Base-by-base conservation (phyloP, 2,888 invertebrate genomes). In the Aspidiotus destructor region DNA sequence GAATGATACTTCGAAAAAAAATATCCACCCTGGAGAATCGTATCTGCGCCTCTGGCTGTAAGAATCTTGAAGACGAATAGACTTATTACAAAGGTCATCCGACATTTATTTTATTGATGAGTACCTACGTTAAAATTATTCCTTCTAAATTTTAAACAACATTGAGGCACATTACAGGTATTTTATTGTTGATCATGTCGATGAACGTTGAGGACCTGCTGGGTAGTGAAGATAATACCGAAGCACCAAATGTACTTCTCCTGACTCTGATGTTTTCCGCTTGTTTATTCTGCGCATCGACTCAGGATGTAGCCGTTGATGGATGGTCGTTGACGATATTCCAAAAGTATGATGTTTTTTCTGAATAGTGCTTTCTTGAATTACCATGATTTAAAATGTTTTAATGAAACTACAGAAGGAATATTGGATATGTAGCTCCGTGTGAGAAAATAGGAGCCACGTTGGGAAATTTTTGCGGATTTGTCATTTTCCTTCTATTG, bases 381-480 rank as follows among this genome's bases (percentile, higher is more conserved):
- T 13, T n/a, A 13, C n/a, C 3, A 13, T 48, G 11, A 48, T 3
- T 48, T 48, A 2, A 48, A 11, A n/a, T 13, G 55, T 44, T 15
- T 40, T 16, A 60, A 10, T 60, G 81, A 62, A 76, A 28, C 28
- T 28, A 28, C 28, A 90, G 89, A 73, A 82, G 86, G 74, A 98
- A 99, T 80, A 95, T 99, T 8, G 95, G 93, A 2, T 95, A 98
- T 80, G 98, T 98, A 0, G 98, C 98, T 1, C 98, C 97, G 0
- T 99, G 99, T 76, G 99, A 99, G 76, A 91, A 92, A 73, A 93
- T 98, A 0, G 99, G 99, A 5, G 99, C 99, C 80, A 97, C 97
- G 0, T 91, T 94, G 44, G 98, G 98, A 0, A 97, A 90, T 78
- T 96, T 97, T 76, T 80, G 99, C 1, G 97, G 98, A 71, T 97